A percentile compares a stretch with the other conserved stretches of the same genome.
phyloP scores from a whole-genome alignment of 2,797 vertebrate species.

The Poeciliopsis paucimaculata region DNA sequence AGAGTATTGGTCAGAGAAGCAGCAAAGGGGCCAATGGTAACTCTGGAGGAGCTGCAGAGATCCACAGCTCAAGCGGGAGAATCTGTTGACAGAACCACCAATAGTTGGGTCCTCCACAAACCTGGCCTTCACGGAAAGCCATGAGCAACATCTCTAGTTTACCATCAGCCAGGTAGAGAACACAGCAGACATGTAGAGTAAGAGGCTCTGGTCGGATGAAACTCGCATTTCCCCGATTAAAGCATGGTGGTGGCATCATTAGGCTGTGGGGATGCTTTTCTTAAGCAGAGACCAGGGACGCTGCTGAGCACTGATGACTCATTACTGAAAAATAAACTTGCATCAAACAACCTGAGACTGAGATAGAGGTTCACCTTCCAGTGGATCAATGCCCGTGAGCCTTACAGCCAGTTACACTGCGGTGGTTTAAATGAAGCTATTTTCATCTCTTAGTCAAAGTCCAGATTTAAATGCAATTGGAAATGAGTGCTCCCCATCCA shows the following conservation, averaged over 20 bases:
- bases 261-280: neutral
- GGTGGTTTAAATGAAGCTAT: neutral
- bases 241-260: neutral
- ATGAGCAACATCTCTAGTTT: neutral
- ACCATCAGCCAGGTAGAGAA: neutral
- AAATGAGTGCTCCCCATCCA: neutral
- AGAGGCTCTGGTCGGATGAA: neutral
- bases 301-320: neutral
- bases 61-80: neutral
- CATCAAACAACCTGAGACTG: neutral
- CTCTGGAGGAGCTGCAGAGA: slow-evolving; percentile 1
- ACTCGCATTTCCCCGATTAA: neutral
- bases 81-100: no score
- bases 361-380: neutral
- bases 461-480: neutral
- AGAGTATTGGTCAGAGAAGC: neutral
- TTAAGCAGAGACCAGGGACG: no score
- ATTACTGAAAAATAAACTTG: neutral
- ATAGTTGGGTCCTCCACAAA: neutral
- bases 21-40: neutral
- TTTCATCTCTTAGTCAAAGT: neutral
- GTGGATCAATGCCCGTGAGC: neutral
- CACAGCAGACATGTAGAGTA: neutral
- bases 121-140: neutral
- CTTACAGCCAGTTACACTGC: neutral